Evolutionary conservation across 2,888 invertebrate species (phyloP).

Genomic region (Gastracanthus pulcherrimus): DNA sequence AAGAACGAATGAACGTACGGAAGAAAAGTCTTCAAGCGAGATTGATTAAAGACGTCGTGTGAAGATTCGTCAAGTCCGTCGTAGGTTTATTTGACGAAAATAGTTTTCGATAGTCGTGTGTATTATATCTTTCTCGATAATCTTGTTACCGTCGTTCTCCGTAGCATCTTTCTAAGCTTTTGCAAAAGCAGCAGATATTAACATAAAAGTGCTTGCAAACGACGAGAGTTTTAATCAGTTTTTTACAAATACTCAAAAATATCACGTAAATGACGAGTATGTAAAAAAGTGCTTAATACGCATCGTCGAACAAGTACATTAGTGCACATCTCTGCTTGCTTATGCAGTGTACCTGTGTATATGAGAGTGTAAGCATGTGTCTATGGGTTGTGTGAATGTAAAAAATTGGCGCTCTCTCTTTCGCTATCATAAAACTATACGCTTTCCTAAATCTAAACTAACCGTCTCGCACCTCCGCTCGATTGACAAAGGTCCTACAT

Average conservation of each 20-base stretch:
- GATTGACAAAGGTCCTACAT: slow-evolving; percentile 58
- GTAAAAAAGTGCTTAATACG: neutral
- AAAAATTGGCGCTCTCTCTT: slow-evolving; percentile 46
- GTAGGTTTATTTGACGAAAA: slow-evolving; percentile 3
- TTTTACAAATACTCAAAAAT: slow-evolving; percentile 3
- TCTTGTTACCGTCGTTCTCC: neutral
- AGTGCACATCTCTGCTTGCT: neutral
- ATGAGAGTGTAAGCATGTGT: neutral
- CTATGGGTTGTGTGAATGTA: slow-evolving; percentile 51
- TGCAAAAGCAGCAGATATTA: slow-evolving; percentile 4
- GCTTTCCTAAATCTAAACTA: slow-evolving; percentile 50
- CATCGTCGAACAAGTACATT: neutral
- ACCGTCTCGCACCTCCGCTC: slow-evolving; percentile 38
- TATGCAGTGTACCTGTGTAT: neutral
- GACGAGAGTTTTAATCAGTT: neutral
- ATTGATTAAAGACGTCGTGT: slow-evolving; percentile 25
- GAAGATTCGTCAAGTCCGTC: slow-evolving; percentile 34
- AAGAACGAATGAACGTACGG: slow-evolving; percentile 11
- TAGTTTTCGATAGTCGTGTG: neutral
- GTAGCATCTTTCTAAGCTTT: neutral
- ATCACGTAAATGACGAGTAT: neutral
- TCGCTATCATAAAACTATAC: slow-evolving; percentile 52
- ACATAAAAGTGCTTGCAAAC: neutral
- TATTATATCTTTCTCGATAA: neutral
- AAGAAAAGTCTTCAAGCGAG: slow-evolving; percentile 25